A percentile compares a stretch with the other conserved stretches of the same genome.
Conservation (phyloP, 1,140 invertebrate species). For the Cyphomyrmex costatus region DNA sequence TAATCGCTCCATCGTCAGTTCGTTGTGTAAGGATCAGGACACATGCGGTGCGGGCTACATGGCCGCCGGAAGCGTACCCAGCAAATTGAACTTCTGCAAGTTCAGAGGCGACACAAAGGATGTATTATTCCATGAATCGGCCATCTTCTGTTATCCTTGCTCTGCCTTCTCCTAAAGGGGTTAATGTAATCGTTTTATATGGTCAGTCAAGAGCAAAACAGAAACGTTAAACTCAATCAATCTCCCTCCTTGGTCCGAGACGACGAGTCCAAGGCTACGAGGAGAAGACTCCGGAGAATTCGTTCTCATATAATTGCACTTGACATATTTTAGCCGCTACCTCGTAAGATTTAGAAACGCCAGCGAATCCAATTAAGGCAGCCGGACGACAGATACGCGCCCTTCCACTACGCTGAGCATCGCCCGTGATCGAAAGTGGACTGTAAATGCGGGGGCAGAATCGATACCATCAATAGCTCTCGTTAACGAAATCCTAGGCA, state of each 20-base stretch:
- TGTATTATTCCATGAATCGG: slow-evolving; percentile 32
- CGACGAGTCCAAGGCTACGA: not conserved
- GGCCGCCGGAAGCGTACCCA: slow-evolving; percentile 22
- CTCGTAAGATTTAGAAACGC: slow-evolving; percentile 25
- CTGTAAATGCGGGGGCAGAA: not conserved
- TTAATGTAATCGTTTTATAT: slow-evolving; percentile 54
- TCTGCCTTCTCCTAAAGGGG: not conserved
- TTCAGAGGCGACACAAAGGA: slow-evolving; percentile 63
- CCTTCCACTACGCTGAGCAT: not conserved
- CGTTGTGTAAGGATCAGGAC: slow-evolving; percentile 28
- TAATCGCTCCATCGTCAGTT: slow-evolving; percentile 44
- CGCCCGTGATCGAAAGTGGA: not conserved
- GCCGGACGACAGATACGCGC: not conserved
- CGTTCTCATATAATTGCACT: slow-evolving; percentile 21
- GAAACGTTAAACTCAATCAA: slow-evolving; percentile 48
- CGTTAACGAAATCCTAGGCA: slow-evolving; percentile 23
- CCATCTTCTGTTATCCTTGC: slow-evolving; percentile 18
- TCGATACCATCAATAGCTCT: slow-evolving; percentile 6
- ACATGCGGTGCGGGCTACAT: slow-evolving; percentile 1
- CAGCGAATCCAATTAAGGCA: slow-evolving; percentile 33
- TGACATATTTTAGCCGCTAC: slow-evolving; percentile 28
- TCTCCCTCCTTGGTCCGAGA: not conserved
- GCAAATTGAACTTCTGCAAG: slow-evolving; percentile 65
- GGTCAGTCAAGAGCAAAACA: slow-evolving; percentile 41
- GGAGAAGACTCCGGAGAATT: slow-evolving; percentile 2